A percentile compares a stretch with the other conserved stretches of the same genome.
phyloP scores from a whole-genome alignment of 1,140 invertebrate genomes.

The Delia radicum region DNA sequence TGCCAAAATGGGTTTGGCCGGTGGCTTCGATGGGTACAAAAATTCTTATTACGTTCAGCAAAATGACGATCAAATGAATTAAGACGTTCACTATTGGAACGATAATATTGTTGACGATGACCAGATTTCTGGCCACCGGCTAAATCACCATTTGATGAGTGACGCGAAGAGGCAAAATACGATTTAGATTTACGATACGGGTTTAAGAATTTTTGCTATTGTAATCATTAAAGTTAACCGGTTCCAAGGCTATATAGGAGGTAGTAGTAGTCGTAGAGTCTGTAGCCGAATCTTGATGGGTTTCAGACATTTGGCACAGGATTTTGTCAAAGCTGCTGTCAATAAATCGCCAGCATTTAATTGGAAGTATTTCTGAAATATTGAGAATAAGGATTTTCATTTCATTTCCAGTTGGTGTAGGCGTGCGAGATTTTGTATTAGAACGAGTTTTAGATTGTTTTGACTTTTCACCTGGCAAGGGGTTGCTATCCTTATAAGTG shows the following conservation, averaged over 20 bases:
- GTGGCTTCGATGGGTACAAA: slow-evolving; percentile 50
- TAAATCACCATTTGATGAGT: slow-evolving; percentile 5
- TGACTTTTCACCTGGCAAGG: slow-evolving; percentile 9
- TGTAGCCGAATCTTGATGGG: slow-evolving; percentile 31
- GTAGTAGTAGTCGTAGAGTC: background rate
- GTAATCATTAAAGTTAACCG: background rate
- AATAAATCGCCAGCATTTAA: slow-evolving; percentile 39
- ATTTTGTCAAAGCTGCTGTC: slow-evolving; percentile 41
- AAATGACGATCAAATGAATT: slow-evolving; percentile 50
- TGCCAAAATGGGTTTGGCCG: slow-evolving; percentile 43
- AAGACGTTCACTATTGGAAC: slow-evolving; percentile 48
- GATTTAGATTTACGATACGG: slow-evolving; percentile 53
- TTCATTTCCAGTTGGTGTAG: background rate
- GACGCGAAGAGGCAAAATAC: slow-evolving; percentile 35
- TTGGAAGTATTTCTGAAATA: background rate
- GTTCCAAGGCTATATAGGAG: background rate
- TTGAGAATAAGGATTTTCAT: background rate
- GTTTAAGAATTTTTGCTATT: slow-evolving; percentile 32
- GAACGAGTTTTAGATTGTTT: background rate
- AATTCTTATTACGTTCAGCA: slow-evolving; percentile 51
- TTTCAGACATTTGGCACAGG: slow-evolving; percentile 47
- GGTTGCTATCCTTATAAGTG: slow-evolving; percentile 2
- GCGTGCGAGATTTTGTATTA: background rate
- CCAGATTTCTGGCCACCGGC: background rate
- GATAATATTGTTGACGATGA: slow-evolving; percentile 37